Base-by-base conservation (phyloP, 1,140 invertebrate species). In the Plectrocnemia conspersa region DNA sequence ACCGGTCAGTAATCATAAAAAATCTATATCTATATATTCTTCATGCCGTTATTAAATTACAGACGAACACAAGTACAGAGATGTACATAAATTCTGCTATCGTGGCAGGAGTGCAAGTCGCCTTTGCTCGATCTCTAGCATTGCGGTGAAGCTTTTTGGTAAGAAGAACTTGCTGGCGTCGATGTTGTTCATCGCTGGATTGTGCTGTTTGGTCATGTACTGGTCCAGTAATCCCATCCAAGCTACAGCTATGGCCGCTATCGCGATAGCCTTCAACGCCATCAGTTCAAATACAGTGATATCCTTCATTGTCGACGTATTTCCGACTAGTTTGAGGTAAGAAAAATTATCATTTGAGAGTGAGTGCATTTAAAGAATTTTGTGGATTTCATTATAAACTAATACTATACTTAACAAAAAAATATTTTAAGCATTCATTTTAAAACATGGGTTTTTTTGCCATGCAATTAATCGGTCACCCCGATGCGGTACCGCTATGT, bases 251-350 rank as follows among this genome's bases (percentile, higher is more conserved):
- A 22, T 60, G 16, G 49, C 50, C 5, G 48, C 58, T 5, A 27
- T 60, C 5, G 16, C 35, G 1, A 46, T 60, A 9, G 35, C 49
- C 16, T 53, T 60, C 22, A 49, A 32, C n/a, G 48, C 54, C 32
- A 36, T 56, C 23, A 41, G 48, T 44, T 53, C 32, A 21, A 56
- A 56, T 21, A 32, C 50, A 1, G 15, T 40, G 0, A 44, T 54
- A 27, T 54, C 54, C 27, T 33, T 53, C 16, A 9, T 52, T 16
- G 49, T 60, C 2, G 58, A 60, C 24, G 25, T 60, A 1, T 56
- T 60, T 23, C 58, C 58, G 6, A 60, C 54, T 9, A 32, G 54
- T 18, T 46, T 56, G 19, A 60, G 58, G 58, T 60, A 35, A 18
- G 2, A 18, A n/a, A n/a, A n/a, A n/a, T n/a, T n/a, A n/a, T n/a